These are phyloP conservation scores for Phaonia tiefii DNA, from an alignment of 2,888 invertebrate species.

Conservation along the genomic window DNA sequence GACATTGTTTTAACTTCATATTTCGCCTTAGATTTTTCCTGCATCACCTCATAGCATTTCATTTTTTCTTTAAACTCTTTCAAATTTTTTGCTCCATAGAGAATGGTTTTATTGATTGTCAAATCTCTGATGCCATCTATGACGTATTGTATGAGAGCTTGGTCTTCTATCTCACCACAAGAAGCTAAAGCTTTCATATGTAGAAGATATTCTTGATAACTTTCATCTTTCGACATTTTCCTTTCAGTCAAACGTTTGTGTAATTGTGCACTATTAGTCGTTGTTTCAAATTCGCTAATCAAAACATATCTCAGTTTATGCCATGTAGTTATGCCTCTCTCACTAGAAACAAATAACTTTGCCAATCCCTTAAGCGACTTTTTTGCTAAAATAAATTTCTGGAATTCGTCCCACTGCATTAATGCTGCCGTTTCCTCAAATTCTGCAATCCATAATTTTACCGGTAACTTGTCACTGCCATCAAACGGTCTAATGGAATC, in stretches of 20 bases:
- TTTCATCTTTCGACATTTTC: conserved; percentile 44
- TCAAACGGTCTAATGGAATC: conserved; percentile 41
- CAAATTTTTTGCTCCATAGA: too few species aligned
- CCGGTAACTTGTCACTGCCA: conserved; percentile 35
- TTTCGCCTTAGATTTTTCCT: neutral
- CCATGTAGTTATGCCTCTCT: conserved; percentile 32
- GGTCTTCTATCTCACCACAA: conserved; percentile 43
- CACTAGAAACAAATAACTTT: conserved; percentile 60
- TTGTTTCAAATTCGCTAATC: conserved; percentile 34
- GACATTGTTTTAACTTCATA: neutral
- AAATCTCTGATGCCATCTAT: too few species aligned
- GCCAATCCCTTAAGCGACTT: conserved; percentile 58
- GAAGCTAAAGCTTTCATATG: conserved; percentile 43
- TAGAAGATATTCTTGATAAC: conserved; percentile 48
- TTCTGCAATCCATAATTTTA: conserved; percentile 44
- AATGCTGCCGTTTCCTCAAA: conserved; percentile 54
- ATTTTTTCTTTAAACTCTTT: too few species aligned
- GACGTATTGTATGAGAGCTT: conserved; percentile 48
- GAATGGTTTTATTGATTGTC: too few species aligned
- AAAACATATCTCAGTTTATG: conserved; percentile 24
- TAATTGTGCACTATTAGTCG: conserved; percentile 54
- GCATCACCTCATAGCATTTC: neutral
- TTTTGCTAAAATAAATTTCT: conserved; percentile 54
- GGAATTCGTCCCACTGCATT: conserved; percentile 60
- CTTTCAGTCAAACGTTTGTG: conserved; percentile 58